Evolutionary conservation across 2,113 vertebrate species (phyloP), one percentile per base, ranked within the genome.

Genomic region (Psephotus haematonotus): DNA sequence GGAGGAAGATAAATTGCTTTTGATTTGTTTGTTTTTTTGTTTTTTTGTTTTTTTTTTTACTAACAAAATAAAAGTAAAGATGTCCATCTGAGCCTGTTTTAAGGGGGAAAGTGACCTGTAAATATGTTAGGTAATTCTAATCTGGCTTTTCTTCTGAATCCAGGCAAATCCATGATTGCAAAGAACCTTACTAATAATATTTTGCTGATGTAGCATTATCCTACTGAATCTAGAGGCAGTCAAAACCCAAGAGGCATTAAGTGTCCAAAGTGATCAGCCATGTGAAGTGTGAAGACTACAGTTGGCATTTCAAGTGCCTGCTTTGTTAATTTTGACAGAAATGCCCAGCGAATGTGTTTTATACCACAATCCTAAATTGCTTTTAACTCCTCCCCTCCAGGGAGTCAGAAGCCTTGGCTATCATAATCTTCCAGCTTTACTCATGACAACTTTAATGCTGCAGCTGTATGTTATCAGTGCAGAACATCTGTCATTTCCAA

Each of bases 381-480:
- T 84, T 92, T 93, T 57, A 83, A 3, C 35, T 79, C 35, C 24
- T 37, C 23, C 8, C 6, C 16, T 11, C 47, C 7, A 5, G 39
- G 41, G 74, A 92, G 44, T 17, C 35, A 13, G 71, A 57, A 91
- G 82, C 55, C 35, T 74, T 50, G 35, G 39, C 88, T 97, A 97
- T 97, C 97, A 43, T 19, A 50, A 15, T 16, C 49, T 60, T 79
- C 60, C 95, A 97, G 94, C 83, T 44, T 65, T 10, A 6, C 41
- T 47, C 35, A 10, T 82, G 74, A 52, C 70, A 80, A 29, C 93
- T 87, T 71, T 57, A 35, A 33, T 29, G 46, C 33, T 49, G 83
- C 69, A 35, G 64, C 81, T 79, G 47, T 55, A 20, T 35, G 49
- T 93, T 97, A 97, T 97, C 97, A 93, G 53, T 37, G 72, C 82